Conservation (phyloP, 2,888 invertebrate species). For the Phalera bucephala region DNA sequence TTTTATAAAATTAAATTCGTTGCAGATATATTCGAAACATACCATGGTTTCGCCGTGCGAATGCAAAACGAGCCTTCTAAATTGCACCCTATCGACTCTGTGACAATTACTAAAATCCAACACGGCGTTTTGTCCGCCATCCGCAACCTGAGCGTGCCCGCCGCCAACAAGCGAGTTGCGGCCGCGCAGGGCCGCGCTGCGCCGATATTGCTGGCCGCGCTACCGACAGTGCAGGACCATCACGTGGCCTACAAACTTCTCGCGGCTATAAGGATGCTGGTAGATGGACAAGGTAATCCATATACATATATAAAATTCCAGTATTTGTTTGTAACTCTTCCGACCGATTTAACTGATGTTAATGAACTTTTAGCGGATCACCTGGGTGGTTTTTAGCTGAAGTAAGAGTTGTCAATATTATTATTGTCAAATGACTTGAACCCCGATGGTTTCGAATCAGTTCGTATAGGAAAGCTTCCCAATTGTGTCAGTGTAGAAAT, state of each 20-base stretch:
- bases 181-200: slow-evolving; percentile 85
- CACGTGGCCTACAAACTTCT: slow-evolving; percentile 94
- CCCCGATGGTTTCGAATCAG: too few species aligned
- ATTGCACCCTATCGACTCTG: slow-evolving; percentile 35
- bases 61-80: slow-evolving; percentile 36
- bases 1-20: too few species aligned
- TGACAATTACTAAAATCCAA: slow-evolving; percentile 75
- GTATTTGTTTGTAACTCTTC: too few species aligned
- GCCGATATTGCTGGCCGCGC: slow-evolving; percentile 84
- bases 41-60: slow-evolving; percentile 43
- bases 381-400: too few species aligned
- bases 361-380: not conserved
- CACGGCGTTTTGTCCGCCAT: slow-evolving; percentile 91
- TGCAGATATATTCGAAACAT: slow-evolving; percentile 64
- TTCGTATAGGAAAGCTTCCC: too few species aligned
- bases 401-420: too few species aligned
- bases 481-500: too few species aligned
- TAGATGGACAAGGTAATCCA: slow-evolving; percentile 90
- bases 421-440: too few species aligned
- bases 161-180: slow-evolving; percentile 88
- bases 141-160: slow-evolving; percentile 89
- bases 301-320: too few species aligned
- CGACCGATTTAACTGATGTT: too few species aligned
- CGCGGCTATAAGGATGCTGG: slow-evolving; percentile 92
- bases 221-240: slow-evolving; percentile 87